phyloP scores from a whole-genome alignment of 2,113 vertebrate species.

The Hyla sarda region DNA sequence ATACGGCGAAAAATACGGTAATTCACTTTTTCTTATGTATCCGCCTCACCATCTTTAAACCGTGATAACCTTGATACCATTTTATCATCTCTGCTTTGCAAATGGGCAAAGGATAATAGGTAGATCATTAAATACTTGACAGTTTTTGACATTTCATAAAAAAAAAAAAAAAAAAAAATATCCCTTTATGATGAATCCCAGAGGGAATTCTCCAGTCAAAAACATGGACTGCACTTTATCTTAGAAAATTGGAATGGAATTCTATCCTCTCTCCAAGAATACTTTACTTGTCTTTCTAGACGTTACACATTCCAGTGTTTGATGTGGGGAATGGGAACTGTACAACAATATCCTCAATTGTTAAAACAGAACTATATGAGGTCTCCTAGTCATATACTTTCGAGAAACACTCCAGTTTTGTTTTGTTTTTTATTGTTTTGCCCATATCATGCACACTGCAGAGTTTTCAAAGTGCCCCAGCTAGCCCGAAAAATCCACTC shows the following conservation, averaged over 20 bases:
- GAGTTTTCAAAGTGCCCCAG: too few relatives aligned
- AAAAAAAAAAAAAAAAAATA: conserved; percentile 54
- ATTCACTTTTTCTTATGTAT: too few relatives aligned
- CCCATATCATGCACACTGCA: too few relatives aligned
- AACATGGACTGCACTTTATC: conserved; percentile 70
- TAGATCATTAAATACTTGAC: conserved; percentile 63
- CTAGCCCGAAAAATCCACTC: too few relatives aligned
- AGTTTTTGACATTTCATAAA: conserved; percentile 65
- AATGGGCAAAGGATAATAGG: conserved; percentile 7
- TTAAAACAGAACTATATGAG: neutral
- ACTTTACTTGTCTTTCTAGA: conserved; percentile 1
- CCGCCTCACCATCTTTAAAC: too few relatives aligned
- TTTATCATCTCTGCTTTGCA: neutral
- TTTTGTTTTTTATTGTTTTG: too few relatives aligned
- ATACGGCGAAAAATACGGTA: too few relatives aligned
- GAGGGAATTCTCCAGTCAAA: conserved; percentile 68
- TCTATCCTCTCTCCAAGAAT: neutral
- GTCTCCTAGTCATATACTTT: too few relatives aligned
- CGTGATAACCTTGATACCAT: neutral
- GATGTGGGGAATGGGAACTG: neutral
- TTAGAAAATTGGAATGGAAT: conserved; percentile 52
- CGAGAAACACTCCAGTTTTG: too few relatives aligned
- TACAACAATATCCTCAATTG: neutral
- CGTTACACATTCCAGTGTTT: neutral
- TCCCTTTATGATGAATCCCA: conserved; percentile 51